Evolutionary conservation across 2,888 invertebrate species (phyloP).

Genomic region (Drosophila anceps): DNA sequence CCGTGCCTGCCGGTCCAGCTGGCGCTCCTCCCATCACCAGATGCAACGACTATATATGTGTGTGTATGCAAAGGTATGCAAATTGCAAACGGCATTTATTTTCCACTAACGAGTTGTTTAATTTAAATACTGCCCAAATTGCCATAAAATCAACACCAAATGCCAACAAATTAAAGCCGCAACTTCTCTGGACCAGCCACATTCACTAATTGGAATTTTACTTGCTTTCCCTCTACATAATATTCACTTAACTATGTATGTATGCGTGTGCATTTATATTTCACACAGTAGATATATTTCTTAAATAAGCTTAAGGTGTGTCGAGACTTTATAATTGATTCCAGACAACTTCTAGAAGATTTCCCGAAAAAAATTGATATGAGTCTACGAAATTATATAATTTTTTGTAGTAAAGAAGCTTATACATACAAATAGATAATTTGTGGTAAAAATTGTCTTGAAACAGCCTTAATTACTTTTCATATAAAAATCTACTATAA

Average conservation of each 20-base stretch:
- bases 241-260: neutral
- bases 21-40: constrained; percentile 98
- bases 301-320: neutral
- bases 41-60: constrained; percentile 89
- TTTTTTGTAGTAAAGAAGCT: too few relatives aligned
- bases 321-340: too few relatives aligned
- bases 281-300: neutral
- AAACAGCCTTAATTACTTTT: neutral
- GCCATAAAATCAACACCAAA: constrained; percentile 57
- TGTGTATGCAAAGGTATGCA: constrained; percentile 60
- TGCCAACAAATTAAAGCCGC: constrained; percentile 33
- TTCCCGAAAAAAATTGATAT: neutral
- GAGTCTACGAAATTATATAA: too few relatives aligned
- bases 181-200: constrained; percentile 2
- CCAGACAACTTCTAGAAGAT: neutral
- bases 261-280: neutral
- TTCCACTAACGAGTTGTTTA: constrained; percentile 79
- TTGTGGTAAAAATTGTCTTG: too few relatives aligned
- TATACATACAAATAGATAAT: too few relatives aligned
- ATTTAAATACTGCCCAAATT: constrained; percentile 61
- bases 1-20: constrained; percentile 97
- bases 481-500: neutral
- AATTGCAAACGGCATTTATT: constrained; percentile 72
- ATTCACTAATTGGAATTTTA: constrained; percentile 35
- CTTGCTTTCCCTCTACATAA: constrained; percentile 15